phyloP scores from a whole-genome alignment of 2,797 vertebrate species.

The Microctenopoma stevenorrisi region DNA sequence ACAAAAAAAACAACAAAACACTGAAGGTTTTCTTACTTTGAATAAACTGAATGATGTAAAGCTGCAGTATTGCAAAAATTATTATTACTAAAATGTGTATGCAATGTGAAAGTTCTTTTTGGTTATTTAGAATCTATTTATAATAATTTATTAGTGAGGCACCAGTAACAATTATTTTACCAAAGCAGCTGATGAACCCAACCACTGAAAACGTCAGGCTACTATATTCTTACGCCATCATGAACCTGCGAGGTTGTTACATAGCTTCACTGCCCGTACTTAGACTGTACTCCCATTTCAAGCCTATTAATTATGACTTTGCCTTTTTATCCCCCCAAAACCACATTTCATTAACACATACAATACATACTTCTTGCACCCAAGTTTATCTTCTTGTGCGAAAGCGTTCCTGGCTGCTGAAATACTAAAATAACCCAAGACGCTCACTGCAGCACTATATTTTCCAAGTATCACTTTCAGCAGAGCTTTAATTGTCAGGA shows the following conservation, averaged over 20 bases:
- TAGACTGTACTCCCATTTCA: slow-evolving; percentile 17
- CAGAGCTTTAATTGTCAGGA: slow-evolving; percentile 63
- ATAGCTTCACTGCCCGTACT: slow-evolving; percentile 25
- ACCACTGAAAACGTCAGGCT: slow-evolving; percentile 17
- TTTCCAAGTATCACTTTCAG: slow-evolving; percentile 64
- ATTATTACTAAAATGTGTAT: background rate
- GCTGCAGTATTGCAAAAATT: background rate
- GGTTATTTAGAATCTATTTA: background rate
- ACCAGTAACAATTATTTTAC: slow-evolving; percentile 12
- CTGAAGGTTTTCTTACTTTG: background rate
- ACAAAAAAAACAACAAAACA: background rate
- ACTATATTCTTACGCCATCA: slow-evolving; percentile 1
- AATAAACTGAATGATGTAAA: background rate
- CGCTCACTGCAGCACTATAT: slow-evolving; percentile 21
- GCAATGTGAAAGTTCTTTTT: background rate
- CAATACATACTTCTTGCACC: slow-evolving; percentile 19
- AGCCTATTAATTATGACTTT: slow-evolving; percentile 51
- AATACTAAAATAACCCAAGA: slow-evolving; percentile 42
- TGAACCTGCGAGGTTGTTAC: slow-evolving; percentile 24
- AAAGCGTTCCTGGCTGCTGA: slow-evolving; percentile 55
- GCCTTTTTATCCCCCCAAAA: slow-evolving; percentile 54
- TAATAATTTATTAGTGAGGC: background rate
- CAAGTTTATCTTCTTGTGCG: slow-evolving; percentile 48
- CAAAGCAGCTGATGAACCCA: slow-evolving; percentile 17
- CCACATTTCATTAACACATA: slow-evolving; percentile 48